Conservation (phyloP, 1,140 invertebrate genomes). For the Pomphorhynchus laevis region DNA sequence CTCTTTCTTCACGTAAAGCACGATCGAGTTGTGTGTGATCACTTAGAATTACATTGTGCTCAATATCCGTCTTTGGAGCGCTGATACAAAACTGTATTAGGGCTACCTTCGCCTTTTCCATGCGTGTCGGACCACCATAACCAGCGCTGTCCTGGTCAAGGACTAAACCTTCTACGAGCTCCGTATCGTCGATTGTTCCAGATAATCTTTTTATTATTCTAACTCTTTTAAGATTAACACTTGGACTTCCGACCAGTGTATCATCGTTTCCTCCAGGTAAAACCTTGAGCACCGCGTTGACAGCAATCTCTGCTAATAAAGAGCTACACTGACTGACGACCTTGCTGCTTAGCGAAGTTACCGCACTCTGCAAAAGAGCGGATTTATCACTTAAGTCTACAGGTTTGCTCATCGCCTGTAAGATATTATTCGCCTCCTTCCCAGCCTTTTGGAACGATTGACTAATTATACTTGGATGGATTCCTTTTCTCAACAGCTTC, state of each 20-base stretch:
- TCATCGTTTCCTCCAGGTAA: too few species aligned
- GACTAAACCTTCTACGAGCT: conserved; percentile 65
- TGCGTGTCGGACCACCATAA: conserved; percentile 38
- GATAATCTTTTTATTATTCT: conserved; percentile 70
- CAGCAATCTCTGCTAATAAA: conserved; percentile 65
- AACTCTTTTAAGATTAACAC: conserved; percentile 42
- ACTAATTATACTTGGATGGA: conserved; percentile 83
- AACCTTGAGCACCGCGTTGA: conserved; percentile 67
- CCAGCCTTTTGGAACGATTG: conserved; percentile 73
- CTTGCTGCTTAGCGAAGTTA: conserved; percentile 88
- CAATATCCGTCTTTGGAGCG: conserved; percentile 98
- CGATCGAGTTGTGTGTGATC: conserved; percentile 97
- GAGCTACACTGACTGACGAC: conserved; percentile 84
- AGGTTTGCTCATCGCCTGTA: conserved; percentile 44
- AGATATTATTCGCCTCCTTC: conserved; percentile 41
- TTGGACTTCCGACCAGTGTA: too few species aligned
- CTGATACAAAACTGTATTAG: conserved; percentile 98
- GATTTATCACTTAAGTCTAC: conserved; percentile 52
- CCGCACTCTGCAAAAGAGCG: conserved; percentile 56
- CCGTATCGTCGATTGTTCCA: conserved; percentile 82
- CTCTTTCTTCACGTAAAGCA: conserved; percentile 76
- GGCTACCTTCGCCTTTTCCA: conserved; percentile 84
- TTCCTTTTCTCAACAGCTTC: conserved; percentile 47
- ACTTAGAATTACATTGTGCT: conserved; percentile 69
- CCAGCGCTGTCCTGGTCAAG: conserved; percentile 56